A percentile compares a stretch with the other conserved stretches of the same genome.
Conservation (phyloP, 2,797 vertebrate genomes). For the Chanos chanos region DNA sequence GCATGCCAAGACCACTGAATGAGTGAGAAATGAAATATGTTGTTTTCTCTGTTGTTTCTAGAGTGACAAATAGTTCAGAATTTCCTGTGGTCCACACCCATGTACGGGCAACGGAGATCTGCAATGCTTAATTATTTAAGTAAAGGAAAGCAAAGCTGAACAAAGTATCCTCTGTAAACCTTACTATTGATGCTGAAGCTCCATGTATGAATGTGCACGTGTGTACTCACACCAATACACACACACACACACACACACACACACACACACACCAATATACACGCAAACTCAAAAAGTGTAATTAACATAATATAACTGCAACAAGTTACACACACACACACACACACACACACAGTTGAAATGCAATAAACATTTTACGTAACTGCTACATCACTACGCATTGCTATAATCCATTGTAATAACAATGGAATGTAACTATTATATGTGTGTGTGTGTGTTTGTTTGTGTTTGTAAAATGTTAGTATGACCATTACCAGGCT, state of each 20-base stretch:
- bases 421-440: too few species aligned
- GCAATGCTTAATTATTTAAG: slow-evolving; percentile 19
- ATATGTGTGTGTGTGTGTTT: too few species aligned
- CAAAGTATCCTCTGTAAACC: background rate
- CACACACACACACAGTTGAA: too few species aligned
- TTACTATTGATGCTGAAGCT: background rate
- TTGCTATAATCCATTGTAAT: too few species aligned
- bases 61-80: slow-evolving; percentile 1
- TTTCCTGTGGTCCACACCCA: slow-evolving; percentile 17
- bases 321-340: too few species aligned
- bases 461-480: background rate
- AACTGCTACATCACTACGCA: too few species aligned
- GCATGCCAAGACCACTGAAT: slow-evolving; percentile 2
- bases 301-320: too few species aligned
- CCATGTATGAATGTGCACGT: too few species aligned
- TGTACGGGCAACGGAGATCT: slow-evolving; percentile 1
- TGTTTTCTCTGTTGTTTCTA: slow-evolving; percentile 15
- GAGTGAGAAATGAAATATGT: slow-evolving; percentile 9
- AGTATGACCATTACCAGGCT: background rate
- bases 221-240: too few species aligned
- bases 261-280: background rate
- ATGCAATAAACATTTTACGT: too few species aligned
- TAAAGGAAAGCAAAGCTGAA: slow-evolving; percentile 16
- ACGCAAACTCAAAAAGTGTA: background rate
- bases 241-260: background rate